Conservation (phyloP, 2,113 vertebrate species). For the Microtus montanus region DNA sequence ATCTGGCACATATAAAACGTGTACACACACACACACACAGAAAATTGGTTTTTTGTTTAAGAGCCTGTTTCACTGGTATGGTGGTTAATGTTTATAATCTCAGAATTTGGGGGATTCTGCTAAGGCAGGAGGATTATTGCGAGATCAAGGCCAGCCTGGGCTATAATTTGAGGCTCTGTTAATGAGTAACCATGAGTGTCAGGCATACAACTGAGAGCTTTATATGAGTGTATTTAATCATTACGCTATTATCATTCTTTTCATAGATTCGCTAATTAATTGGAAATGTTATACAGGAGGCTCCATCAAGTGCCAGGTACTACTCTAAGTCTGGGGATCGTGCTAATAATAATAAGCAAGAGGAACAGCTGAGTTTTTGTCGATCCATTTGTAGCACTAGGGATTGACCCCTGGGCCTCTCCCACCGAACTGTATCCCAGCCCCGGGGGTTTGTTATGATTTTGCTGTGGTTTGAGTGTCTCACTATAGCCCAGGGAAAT, state of each 20-base stretch:
- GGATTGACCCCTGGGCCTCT: neutral
- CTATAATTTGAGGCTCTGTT: neutral
- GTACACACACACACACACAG: neutral
- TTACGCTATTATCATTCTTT: neutral
- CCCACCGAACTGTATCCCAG: neutral
- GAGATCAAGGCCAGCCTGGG: neutral
- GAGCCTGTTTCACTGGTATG: neutral
- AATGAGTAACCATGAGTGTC: neutral
- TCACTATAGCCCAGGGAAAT: neutral
- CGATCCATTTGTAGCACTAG: neutral
- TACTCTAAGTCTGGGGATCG: neutral
- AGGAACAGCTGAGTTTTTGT: neutral
- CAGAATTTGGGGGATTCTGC: neutral
- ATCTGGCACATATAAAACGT: neutral
- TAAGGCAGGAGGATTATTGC: neutral
- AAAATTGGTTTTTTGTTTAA: neutral
- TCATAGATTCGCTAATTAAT: neutral
- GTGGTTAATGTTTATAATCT: neutral
- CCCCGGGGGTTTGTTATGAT: neutral
- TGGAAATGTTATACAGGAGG: neutral
- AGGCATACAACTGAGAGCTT: neutral
- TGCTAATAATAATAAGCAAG: neutral
- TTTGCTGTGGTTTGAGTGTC: neutral
- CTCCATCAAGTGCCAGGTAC: conserved; percentile 4
- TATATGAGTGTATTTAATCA: neutral